Evolutionary conservation across 1,140 invertebrate species (phyloP), one percentile per base, ranked within the genome.

Genomic region (Pentalonia nigronervosa): DNA sequence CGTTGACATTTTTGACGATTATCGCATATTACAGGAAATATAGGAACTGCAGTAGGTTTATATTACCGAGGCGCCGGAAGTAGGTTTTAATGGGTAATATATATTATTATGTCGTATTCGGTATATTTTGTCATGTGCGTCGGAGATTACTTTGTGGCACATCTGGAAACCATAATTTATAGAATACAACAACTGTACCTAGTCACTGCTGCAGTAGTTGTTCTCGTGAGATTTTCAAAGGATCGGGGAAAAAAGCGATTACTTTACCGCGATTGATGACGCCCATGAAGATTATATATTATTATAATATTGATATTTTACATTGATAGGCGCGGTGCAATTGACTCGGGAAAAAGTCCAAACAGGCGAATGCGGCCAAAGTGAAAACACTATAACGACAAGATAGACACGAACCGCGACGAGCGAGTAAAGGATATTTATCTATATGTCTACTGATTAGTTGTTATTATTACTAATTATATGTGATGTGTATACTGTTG

Each of bases 271-370:
- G 60, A 17, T n/a, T n/a, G n/a, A 76, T 76, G n/a, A 20, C 60
- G 60, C 14, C n/a, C n/a, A 6, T 76, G 60, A 76, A n/a, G 30
- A 17, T 76, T 76, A 76, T 41, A 41, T 53, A 23, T 53, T 21
- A 50, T n/a, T 67, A n/a, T n/a, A 76, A 76, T 76, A 76, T 76
- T 76, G 30, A 76, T 76, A 76, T 76, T 76, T 76, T 30, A 76
- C 60, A 30, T 41, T 34, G 60, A 60, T n/a, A n/a, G 30, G 30
- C 6, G 14, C 17, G 30, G n/a, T 34, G 60, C 30, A 34, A n/a
- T n/a, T n/a, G 60, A 76, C 30, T 76, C 14, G 30, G n/a, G 14
- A 17, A 76, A 17, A 76, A 76, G 30, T 76, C 30, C 60, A 76
- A 76, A 76, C 60, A 76, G 60, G 60, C n/a, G n/a, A n/a, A 34